Evolutionary conservation across 2,797 vertebrate species (phyloP).

Genomic region (Miichthys miiuy): DNA sequence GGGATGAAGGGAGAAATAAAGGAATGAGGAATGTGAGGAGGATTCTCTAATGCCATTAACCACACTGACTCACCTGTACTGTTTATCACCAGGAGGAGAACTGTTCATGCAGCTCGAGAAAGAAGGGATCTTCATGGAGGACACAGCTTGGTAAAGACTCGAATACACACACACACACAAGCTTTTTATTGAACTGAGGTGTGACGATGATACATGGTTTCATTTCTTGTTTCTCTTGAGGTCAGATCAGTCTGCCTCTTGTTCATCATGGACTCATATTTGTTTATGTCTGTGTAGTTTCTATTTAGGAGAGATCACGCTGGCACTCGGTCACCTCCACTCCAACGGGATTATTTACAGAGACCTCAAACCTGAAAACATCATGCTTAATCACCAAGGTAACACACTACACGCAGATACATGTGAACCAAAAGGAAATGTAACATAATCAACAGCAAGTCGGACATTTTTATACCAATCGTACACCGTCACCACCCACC

Average conservation of each 20-base stretch:
- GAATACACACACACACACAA: background rate
- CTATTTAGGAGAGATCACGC: slow-evolving; percentile 91
- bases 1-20: background rate
- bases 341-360: slow-evolving; percentile 92
- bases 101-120: slow-evolving; percentile 95
- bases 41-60: background rate
- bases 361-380: slow-evolving; percentile 94
- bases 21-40: background rate
- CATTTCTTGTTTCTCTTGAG: background rate
- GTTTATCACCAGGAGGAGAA: slow-evolving; percentile 87
- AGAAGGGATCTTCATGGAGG: slow-evolving; percentile 95
- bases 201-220: background rate
- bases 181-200: background rate
- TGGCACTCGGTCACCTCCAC: slow-evolving; percentile 93
- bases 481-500: no score
- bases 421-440: background rate
- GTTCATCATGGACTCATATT: background rate
- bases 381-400: slow-evolving; percentile 94
- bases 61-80: background rate
- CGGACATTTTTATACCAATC: no score
- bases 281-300: slow-evolving; percentile 81
- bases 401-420: slow-evolving; percentile 15
- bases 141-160: slow-evolving; percentile 90
- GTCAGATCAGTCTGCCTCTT: background rate
- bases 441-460: no score